Base-by-base conservation (phyloP, 2,797 vertebrate genomes). In the Cynodonichthys magdalenae region DNA sequence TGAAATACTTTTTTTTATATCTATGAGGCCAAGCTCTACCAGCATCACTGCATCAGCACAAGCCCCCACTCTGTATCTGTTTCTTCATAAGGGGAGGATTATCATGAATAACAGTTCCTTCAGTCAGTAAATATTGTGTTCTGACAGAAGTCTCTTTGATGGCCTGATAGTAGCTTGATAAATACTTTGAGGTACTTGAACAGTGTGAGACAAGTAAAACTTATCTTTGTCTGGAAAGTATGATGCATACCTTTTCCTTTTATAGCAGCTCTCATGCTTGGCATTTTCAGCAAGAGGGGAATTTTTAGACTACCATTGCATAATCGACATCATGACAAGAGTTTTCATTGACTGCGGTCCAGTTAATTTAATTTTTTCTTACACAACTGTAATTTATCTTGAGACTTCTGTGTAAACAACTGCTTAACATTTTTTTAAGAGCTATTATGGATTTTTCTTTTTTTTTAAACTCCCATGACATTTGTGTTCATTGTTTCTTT, bases 171-270 rank as follows among this genome's bases (percentile, higher is more conserved):
- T 50, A 67, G 65, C 58, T 68, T 71, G 50, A 73, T 74, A 75
- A 83, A 81, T 57, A 78, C 57, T 75, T 41, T 75, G 81, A 80
- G 83, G 70, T 46, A 14, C 54, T 73, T 76, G 56, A 82, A 73
- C 41, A 59, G 74, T 78, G 76, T 61, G 52, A 57, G 52, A 74
- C 66, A 61, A 70, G 68, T 63, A 34, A 53, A 72, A 28, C 20
- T 53, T 63, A 77, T 71, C 41, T 69, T 80, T 60, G 48, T 61
- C 59, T 73, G 79, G 78, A 79, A 74, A 78, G 79, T 72, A n/a
- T 19, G 69, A 77, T 46, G 75, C 78, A 86, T 81, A 73, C 80
- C 77, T 81, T 88, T 63, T 86, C 84, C 86, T 89, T 89, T 87
- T 88, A 87, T 81, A 87, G 85, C 80, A 69, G 58, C 73, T 71